Evolutionary conservation across 2,797 vertebrate genomes (phyloP).

Genomic region (Notolepis coatsorum): DNA sequence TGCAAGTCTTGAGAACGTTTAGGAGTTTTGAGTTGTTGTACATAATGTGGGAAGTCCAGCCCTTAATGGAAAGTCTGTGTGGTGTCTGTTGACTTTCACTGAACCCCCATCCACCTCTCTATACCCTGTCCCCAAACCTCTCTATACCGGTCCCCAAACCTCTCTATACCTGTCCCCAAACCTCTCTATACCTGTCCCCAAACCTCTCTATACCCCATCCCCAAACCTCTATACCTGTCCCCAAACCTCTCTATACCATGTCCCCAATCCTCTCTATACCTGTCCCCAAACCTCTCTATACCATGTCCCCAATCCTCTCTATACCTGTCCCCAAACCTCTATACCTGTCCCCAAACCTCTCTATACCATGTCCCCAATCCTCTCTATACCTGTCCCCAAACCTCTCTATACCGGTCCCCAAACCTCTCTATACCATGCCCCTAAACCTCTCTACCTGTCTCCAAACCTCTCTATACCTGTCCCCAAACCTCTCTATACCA

Average conservation of each 20-base stretch:
- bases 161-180: background rate
- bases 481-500: background rate
- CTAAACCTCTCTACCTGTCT: no score
- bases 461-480: background rate
- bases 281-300: background rate
- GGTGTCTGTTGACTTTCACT: conserved; percentile 24
- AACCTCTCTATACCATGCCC: no score
- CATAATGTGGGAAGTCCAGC: conserved; percentile 33
- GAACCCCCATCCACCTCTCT: background rate
- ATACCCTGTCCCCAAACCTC: no score
- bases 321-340: background rate
- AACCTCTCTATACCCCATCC: no score
- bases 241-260: background rate
- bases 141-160: background rate
- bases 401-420: background rate
- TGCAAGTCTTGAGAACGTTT: conserved; percentile 47
- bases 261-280: no score
- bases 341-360: background rate
- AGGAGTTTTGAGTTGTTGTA: conserved; percentile 41
- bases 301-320: no score
- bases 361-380: no score
- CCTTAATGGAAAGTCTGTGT: no score
- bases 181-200: background rate
- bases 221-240: no score
- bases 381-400: background rate